phyloP scores from a whole-genome alignment of 2,113 vertebrate species.

The Tyrannus savana region DNA sequence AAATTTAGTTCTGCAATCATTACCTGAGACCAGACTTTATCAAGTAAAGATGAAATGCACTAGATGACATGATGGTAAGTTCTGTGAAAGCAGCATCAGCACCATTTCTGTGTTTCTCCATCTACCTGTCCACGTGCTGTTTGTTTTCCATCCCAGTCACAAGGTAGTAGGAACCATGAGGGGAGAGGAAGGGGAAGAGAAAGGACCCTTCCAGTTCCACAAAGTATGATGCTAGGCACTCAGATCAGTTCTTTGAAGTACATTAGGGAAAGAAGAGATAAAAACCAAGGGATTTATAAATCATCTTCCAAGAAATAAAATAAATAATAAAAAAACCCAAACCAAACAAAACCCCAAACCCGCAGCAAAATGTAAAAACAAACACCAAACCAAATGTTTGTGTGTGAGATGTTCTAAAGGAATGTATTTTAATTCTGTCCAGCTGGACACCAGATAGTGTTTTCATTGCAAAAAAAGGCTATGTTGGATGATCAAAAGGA shows the following conservation, averaged over 20 bases:
- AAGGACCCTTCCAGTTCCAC: neutral
- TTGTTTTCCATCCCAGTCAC: neutral
- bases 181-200: accelerated
- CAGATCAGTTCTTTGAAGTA: neutral
- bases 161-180: neutral
- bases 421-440: neutral
- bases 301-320: neutral
- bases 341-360: neutral
- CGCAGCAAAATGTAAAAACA: neutral
- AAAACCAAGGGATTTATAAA: neutral
- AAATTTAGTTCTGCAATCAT: neutral
- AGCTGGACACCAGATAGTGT: neutral
- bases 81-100: neutral
- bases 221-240: neutral
- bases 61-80: neutral
- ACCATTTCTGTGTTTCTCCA: neutral
- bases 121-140: neutral
- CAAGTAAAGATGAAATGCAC: neutral
- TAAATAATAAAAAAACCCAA: neutral
- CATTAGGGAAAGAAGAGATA: neutral
- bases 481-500: neutral
- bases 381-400: neutral
- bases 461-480: neutral
- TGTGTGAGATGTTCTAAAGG: neutral
- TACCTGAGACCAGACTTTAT: neutral